Evolutionary conservation across 2,113 vertebrate genomes (phyloP), one percentile per base, ranked within the genome.

Genomic region (Eclectus roratus): DNA sequence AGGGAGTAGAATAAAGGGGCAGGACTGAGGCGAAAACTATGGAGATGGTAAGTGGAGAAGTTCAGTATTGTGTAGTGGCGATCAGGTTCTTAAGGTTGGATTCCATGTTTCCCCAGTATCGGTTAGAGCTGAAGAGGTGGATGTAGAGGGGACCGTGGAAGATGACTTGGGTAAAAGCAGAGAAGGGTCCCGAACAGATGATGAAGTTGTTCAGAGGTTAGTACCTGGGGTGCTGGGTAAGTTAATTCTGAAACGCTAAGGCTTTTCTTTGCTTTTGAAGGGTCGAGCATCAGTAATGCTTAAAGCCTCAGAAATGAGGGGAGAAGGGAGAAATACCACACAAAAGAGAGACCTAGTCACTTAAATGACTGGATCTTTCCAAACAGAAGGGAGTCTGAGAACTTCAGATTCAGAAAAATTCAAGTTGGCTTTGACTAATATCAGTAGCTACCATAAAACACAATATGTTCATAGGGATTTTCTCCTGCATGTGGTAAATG

Each of bases 161-260:
- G 99, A 99, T 18, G 99, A 99, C 72, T 76, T 99, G 68, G 99
- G 99, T 18, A 99, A 99, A 98, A 99, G 99, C 96, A 97, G 99
- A 88, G 99, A 99, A 95, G 99, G 98, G 28, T 99, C 99, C 66
- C 98, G 98, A 90, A 99, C 99, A 2, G 99, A 99, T 37, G 99
- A 99, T 55, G 99, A 99, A 97, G 98, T 99, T 56, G 98, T 99
- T 31, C 98, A 99, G 97, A 99, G 99, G 99, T 99, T 61, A 63
- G 98, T 97, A 41, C 8, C 27, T 14, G 66, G 4, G 2, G 3
- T 27, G 10, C 6, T 39, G 53, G 11, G 11, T 35, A 14, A n/a
- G 25, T 23, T 46, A 2, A 2, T 66, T 29, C 1, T n/a, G 47
- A 44, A 73, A 23, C 1, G 1, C 3, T 33, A 10, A 33, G 50